Evolutionary conservation across 2,888 invertebrate genomes (phyloP).

Genomic region (Agrotis puta): DNA sequence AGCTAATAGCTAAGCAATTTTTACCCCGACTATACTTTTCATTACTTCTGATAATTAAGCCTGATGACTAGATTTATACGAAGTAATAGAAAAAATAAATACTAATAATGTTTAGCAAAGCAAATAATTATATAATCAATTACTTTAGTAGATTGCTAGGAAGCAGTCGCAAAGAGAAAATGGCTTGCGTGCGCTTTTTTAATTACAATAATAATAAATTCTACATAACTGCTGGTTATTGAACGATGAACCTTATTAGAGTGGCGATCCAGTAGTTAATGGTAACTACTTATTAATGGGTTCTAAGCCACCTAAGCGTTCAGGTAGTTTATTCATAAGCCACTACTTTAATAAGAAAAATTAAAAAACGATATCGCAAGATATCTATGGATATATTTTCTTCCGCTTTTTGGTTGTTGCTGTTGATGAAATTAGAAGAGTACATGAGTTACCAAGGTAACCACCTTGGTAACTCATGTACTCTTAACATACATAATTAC

Average conservation of each 20-base stretch:
- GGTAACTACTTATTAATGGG: neutral
- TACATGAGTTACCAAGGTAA: too few relatives aligned
- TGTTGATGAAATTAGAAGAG: too few relatives aligned
- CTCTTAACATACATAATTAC: too few relatives aligned
- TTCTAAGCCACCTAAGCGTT: neutral
- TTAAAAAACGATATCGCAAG: too few relatives aligned
- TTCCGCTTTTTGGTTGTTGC: too few relatives aligned
- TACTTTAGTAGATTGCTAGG: neutral
- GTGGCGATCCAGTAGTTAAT: neutral
- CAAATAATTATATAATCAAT: constrained; percentile 8
- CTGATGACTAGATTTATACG: constrained; percentile 10
- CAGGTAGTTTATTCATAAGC: neutral
- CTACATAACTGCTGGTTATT: neutral
- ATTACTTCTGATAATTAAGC: neutral
- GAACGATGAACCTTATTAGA: neutral
- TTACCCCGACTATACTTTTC: neutral
- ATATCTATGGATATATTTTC: too few relatives aligned
- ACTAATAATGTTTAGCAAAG: constrained; percentile 7
- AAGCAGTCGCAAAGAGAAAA: neutral
- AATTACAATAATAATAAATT: constrained; percentile 1
- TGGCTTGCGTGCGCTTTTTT: neutral
- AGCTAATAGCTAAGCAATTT: neutral
- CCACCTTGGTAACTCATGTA: too few relatives aligned
- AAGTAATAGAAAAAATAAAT: neutral
- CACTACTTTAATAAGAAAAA: too few relatives aligned